These are phyloP conservation scores for Dysmachus trigonus DNA, from an alignment of 2,888 invertebrate species.

Conservation along the genomic window DNA sequence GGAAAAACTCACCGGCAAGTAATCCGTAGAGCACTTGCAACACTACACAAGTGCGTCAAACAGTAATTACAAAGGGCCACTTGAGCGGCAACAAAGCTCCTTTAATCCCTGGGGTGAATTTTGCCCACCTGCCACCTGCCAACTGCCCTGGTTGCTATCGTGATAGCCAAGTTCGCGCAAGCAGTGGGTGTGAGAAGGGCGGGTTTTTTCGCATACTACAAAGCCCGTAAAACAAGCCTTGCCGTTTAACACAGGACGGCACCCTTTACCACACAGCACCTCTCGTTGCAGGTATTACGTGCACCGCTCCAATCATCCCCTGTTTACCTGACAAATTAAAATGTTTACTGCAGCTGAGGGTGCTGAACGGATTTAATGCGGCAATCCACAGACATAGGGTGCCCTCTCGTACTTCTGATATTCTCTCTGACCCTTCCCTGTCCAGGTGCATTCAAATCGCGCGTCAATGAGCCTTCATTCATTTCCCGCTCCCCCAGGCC, in stretches of 20 bases:
- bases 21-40: not conserved
- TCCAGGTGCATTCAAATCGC: not conserved
- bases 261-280: not conserved
- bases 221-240: not conserved
- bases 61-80: not conserved
- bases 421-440: not conserved
- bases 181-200: not conserved
- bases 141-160: not conserved
- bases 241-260: not conserved
- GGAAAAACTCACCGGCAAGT: not conserved
- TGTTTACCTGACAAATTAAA: not conserved
- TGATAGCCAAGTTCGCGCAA: not conserved
- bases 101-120: not conserved
- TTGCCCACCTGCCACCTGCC: not conserved
- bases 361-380: not conserved
- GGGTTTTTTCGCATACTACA: not conserved
- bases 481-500: not conserved
- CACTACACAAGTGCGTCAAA: not conserved
- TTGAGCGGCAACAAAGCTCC: not conserved
- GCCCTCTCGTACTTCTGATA: not conserved
- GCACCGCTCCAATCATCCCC: not conserved
- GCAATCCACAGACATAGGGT: not conserved
- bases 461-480: not conserved
- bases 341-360: not conserved
- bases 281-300: not conserved